Base-by-base conservation (phyloP, 2,113 vertebrate genomes). In the Ardeotis arabs region DNA sequence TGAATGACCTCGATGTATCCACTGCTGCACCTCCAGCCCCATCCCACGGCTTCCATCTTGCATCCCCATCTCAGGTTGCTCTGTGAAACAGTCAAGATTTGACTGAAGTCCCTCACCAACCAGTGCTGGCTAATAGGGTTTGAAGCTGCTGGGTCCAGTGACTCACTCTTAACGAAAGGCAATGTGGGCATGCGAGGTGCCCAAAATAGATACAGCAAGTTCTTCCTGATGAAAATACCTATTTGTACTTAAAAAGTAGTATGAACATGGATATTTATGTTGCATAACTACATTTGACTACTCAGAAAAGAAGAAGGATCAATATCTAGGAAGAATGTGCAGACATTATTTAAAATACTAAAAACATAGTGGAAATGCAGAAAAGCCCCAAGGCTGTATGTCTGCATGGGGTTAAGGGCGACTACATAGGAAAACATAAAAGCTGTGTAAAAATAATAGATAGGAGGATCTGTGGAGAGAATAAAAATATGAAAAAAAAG, bases 31-130 rank as follows among this genome's bases (percentile, higher is more conserved):
- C 9, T 69, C 29, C 0, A 3, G 59, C 27, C 8, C 29, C 2
- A 1, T 58, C 12, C 18, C 23, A 35, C 1, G 1, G 33, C 62
- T 60, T 25, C 37, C 53, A 35, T 29, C 41, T 47, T 2, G 0
- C n/a, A 49, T 10, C 79, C 79, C 59, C 19, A 29, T 44, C 27
- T 28, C 63, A 52, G 10, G 33, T 24, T 64, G 31, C 28, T 33
- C 9, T 53, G 44, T 72, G 63, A 53, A 76, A n/a, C 10, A n/a
- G 20, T 5, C 24, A 39, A 6, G 45, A 53, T 70, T 86, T 49
- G 25, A 20, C n/a, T 33, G 39, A 45, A 63, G 55, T 41, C 17
- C 2, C 24, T 31, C 69, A 39, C 13, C 37, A 52, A 8, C 25
- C 7, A 72, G 16, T 19, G 17, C 27, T 79, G 39, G 37, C 29